phyloP scores from a whole-genome alignment of 2,797 vertebrate species.

The Hippopotamyrus pictus region DNA sequence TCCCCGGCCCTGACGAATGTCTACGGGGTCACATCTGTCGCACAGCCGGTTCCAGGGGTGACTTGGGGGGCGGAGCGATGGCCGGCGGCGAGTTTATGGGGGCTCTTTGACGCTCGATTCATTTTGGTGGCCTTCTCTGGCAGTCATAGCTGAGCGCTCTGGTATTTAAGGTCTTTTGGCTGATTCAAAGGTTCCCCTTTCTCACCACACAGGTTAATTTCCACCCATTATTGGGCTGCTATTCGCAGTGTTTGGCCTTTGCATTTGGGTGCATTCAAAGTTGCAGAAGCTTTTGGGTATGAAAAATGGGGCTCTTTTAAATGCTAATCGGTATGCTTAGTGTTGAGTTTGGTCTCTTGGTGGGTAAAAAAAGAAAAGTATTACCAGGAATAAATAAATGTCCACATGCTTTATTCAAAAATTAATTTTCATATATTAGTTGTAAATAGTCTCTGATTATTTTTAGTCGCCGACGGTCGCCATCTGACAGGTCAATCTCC shows the following conservation, averaged over 20 bases:
- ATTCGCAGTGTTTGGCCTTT: background rate
- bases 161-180: background rate
- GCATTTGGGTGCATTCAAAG: background rate
- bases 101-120: background rate
- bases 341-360: background rate
- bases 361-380: background rate
- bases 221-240: background rate
- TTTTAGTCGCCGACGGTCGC: background rate
- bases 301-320: constrained; percentile 7
- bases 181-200: background rate
- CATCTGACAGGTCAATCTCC: background rate
- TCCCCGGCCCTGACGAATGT: background rate
- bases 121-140: background rate
- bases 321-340: constrained; percentile 10
- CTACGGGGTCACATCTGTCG: background rate
- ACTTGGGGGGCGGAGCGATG: background rate
- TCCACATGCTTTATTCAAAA: background rate
- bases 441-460: background rate
- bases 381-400: constrained; percentile 3
- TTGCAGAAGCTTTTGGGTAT: background rate
- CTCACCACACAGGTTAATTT: background rate
- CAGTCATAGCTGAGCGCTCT: background rate
- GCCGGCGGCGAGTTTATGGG: too few species aligned
- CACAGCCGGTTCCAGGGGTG: background rate
- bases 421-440: constrained; percentile 1